Base-by-base conservation (phyloP, 2,888 invertebrate species). In the Thumatha senex region DNA sequence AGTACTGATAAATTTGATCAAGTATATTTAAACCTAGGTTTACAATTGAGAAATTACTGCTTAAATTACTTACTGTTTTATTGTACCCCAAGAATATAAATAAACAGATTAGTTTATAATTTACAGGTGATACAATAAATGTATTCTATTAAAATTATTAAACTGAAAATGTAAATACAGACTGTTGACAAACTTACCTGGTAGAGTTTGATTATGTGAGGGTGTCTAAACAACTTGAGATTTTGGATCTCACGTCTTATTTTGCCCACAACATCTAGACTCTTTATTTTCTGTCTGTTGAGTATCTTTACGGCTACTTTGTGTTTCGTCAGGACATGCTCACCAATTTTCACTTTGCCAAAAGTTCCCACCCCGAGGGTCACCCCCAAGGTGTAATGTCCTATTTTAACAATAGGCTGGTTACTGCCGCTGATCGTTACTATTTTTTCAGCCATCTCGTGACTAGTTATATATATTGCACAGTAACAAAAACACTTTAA, bases 311-410 rank as follows among this genome's bases (percentile, higher is more conserved):
- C 97, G 40, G 99, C 99, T 39, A 99, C 99, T 90, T 99, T 99
- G 87, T 99, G 99, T 67, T 97, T 97, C 2, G 99, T 99, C 56
- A 98, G 90, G 76, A 98, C 98, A 92, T 99, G 99, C 78, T 98
- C 98, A 9, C 99, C 99, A 76, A 99, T 98, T 93, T 99, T 99
- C 2, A 99, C 99, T 93, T 99, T 99, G 51, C 99, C 99, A 91
- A 99, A 99, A 4, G 99, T 99, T 29, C 99, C 99, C 34, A 98
- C 98, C 34, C 99, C 99, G 39, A 99, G 92, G 1, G 94, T 94
- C 33, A 88, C 86, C 0, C 99, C 99, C 44, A 99, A 92, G 47
- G 98, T 96, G 86, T 99, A 99, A 87, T 99, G 99, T 0, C 99
- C 99, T 78, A 99, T 99, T 92, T 98, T 98, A 33, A 98, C 96